phyloP scores from a whole-genome alignment of 2,888 invertebrate species.

The Aricia artaxerxes region DNA sequence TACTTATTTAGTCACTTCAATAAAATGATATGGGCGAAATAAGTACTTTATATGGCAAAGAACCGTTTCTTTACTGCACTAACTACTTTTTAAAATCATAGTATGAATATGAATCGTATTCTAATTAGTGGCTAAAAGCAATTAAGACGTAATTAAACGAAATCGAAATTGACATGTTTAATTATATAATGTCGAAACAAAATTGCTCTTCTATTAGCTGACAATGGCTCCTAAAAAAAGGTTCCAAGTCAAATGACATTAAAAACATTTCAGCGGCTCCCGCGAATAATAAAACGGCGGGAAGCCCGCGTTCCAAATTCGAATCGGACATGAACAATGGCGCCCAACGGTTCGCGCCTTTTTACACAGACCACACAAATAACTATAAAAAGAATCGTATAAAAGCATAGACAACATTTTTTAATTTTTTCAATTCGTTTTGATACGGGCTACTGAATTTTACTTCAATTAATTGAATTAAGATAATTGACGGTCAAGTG shows the following conservation, averaged over 20 bases:
- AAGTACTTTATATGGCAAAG: too few relatives aligned
- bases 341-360: conserved; percentile 68
- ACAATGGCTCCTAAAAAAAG: conserved; percentile 50
- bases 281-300: conserved; percentile 73
- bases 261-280: conserved; percentile 68
- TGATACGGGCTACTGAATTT: conserved; percentile 21
- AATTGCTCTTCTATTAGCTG: conserved; percentile 36
- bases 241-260: conserved; percentile 60
- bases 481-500: conserved; percentile 11
- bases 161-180: conserved; percentile 6
- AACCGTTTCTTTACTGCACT: too few relatives aligned
- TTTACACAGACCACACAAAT: conserved; percentile 55
- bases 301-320: conserved; percentile 68
- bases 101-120: neutral
- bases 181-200: neutral
- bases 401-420: conserved; percentile 28
- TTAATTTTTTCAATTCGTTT: conserved; percentile 23
- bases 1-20: too few relatives aligned
- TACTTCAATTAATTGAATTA: conserved; percentile 24
- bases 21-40: too few relatives aligned
- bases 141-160: neutral
- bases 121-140: too few relatives aligned
- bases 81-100: neutral
- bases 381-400: conserved; percentile 58
- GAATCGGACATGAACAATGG: conserved; percentile 71